Percentiles rank a stretch among this genome's conserved stretches.
Evolutionary conservation across 1,140 invertebrate genomes (phyloP).

Genomic region (Drosophila ohnishii): DNA sequence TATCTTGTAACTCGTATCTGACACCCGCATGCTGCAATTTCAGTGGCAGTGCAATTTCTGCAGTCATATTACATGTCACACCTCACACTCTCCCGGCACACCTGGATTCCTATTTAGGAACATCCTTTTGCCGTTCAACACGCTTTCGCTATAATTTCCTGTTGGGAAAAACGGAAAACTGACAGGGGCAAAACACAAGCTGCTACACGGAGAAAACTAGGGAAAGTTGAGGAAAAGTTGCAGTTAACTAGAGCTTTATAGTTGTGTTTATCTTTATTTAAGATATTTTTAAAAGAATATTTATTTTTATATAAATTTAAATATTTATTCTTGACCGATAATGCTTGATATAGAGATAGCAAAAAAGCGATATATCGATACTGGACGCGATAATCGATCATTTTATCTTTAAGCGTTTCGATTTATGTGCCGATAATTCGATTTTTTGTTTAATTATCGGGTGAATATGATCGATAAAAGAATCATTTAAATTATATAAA

Average conservation of each 20-base stretch:
- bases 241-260: not conserved
- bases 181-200: constrained; percentile 20
- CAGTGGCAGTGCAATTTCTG: constrained; percentile 57
- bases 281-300: not conserved
- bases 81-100: constrained; percentile 9
- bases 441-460: too few relatives aligned
- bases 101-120: constrained; percentile 33
- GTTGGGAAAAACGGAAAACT: constrained; percentile 55
- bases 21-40: constrained; percentile 60
- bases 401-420: too few relatives aligned
- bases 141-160: constrained; percentile 76
- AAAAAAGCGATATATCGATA: too few relatives aligned
- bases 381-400: too few relatives aligned
- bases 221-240: not conserved
- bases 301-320: too few relatives aligned
- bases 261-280: not conserved
- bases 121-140: constrained; percentile 76
- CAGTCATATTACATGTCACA: constrained; percentile 75
- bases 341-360: too few relatives aligned
- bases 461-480: too few relatives aligned
- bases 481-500: too few relatives aligned
- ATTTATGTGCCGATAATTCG: too few relatives aligned
- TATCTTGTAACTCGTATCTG: constrained; percentile 56
- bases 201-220: not conserved
- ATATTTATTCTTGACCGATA: too few relatives aligned